These are phyloP conservation scores for Himalopsyche tibetana DNA, from an alignment of 2,888 invertebrate species.

Conservation along the genomic window DNA sequence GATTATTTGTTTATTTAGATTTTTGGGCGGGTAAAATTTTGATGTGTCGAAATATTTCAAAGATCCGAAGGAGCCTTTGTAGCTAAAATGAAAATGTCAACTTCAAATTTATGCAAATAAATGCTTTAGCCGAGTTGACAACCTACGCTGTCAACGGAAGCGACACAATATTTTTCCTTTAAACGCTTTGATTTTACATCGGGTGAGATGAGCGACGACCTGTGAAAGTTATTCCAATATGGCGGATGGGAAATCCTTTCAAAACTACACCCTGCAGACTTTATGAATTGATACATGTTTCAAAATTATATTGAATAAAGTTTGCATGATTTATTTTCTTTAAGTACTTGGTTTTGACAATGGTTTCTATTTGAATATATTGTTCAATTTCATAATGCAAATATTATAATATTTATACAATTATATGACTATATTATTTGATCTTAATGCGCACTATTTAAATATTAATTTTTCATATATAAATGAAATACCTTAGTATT, in stretches of 20 bases:
- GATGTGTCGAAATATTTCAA: constrained; percentile 38
- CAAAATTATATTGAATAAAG: no score
- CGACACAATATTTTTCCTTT: constrained; percentile 36
- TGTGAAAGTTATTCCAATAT: constrained; percentile 20
- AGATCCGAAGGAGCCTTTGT: constrained; percentile 31
- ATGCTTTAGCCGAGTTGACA: constrained; percentile 36
- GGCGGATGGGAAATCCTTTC: background rate
- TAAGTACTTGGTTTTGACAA: no score
- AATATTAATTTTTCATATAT: no score
- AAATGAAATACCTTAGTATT: no score
- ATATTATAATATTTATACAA: no score
- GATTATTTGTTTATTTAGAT: constrained; percentile 16
- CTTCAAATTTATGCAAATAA: constrained; percentile 41
- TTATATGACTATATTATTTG: no score
- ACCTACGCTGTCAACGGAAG: constrained; percentile 32
- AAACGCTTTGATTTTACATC: constrained; percentile 36
- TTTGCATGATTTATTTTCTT: no score
- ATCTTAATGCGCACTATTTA: no score
- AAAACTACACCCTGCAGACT: background rate
- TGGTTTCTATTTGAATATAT: no score
- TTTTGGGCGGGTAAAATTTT: constrained; percentile 32
- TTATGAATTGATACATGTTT: no score
- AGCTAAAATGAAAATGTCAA: constrained; percentile 42
- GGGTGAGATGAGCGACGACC: constrained; percentile 13
- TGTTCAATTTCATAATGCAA: no score